Evolutionary conservation across 2,797 vertebrate species (phyloP), one percentile per base, ranked within the genome.

Genomic region (Chelmon rostratus): DNA sequence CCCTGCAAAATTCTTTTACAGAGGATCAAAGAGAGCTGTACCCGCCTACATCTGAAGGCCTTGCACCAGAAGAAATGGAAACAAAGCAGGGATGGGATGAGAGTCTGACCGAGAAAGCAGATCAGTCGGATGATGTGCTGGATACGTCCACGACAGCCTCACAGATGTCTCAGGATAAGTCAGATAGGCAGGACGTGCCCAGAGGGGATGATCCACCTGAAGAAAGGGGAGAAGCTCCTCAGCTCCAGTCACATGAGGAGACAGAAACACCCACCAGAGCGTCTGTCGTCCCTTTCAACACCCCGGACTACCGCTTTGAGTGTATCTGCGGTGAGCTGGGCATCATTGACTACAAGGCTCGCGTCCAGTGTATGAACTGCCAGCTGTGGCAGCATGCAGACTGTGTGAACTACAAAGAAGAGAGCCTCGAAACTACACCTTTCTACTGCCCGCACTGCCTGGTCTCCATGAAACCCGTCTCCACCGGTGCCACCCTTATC

Each of bases 381-480:
- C 93, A 96, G 73, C 93, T 99, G 66, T 99, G 98, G 98, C 98
- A 99, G 64, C 98, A 99, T 1, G 98, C 98, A 0, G 94, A 96
- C 65, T 99, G 98, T 82, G 98, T 99, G 0, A 98, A 99, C 93
- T 99, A 99, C 85, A 98, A 98, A 86, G 95, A 97, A 83, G 97
- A 98, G 85, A 97, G 97, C 65, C 88, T 97, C 21, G 95, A 95
- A 50, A 95, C 97, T 0, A 97, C 96, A 0, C 98, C 98, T 0
- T 99, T 99, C 92, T 99, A 99, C 92, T 99, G 98, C 85, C 98
- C 98, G 18, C 98, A 99, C 90, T 99, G 98, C 86, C 96, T 99
- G n/a, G 98, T 99, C 13, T 98, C 97, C 64, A 99, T 99, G 98
- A 97, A 96, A 11, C 98, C 98, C 0, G 97, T 99, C 68, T 95